Evolutionary conservation across 2,888 invertebrate genomes (phyloP), one percentile per base, ranked within the genome.

Genomic region (Harpagoxenus sublaevis): DNA sequence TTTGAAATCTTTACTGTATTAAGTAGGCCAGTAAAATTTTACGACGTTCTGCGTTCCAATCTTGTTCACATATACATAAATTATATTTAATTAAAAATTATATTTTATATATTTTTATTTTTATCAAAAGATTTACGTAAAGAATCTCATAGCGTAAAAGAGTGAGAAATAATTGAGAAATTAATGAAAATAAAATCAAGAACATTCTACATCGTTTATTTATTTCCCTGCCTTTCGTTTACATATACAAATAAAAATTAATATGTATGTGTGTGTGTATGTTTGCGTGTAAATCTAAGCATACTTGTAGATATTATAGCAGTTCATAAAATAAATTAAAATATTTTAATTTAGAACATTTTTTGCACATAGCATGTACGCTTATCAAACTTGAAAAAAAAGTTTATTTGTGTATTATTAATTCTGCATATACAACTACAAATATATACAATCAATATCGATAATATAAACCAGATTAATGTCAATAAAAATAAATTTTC

Each of bases 21-120:
- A 35, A 3, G 28, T 28, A 79, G 23, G 18, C 35, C 39, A 71
- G 23, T 71, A 48, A 71, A 79, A 48, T 35, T 57, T 68, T n/a
- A n/a, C 6, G 23, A 79, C 5, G 12, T n/a, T 55, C 9, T 35
- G 8, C 18, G 18, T 51, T 79, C 9, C 28, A 62, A 55, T 51
- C 60, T 45, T 23, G 53, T 70, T 60, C 12, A 28, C 3, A 12
- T 28, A 60, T 71, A 57, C 15, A 70, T 5, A 48, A 55, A 42
- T 73, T 57, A 28, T 9, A 53, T 18, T 79, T 68, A 65, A 74
- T 78, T 71, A 79, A 65, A 82, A 65, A 82, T 82, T 55, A 63
- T 81, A 82, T 82, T 83, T 82, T 84, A 63, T 82, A 84, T 23
- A 82, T 83, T 83, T 23, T 53, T 83, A 83, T n/a, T 75, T 79